Evolutionary conservation across 2,113 vertebrate genomes (phyloP).

Genomic region (Anser brachyrhynchus): DNA sequence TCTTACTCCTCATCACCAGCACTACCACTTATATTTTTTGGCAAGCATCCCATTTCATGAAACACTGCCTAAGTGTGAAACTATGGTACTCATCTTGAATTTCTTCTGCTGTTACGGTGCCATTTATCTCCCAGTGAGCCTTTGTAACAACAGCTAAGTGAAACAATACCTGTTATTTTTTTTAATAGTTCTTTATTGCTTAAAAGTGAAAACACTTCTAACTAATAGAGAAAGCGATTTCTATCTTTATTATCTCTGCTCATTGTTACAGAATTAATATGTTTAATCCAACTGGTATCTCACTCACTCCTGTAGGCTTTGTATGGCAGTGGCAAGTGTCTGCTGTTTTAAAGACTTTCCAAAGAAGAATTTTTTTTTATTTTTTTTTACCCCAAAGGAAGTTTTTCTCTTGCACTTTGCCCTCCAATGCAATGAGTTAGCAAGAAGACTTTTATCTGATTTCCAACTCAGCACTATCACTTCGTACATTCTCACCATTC

Average conservation of each 20-base stretch:
- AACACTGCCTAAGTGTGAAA: neutral
- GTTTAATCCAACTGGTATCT: neutral
- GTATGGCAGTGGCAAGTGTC: neutral
- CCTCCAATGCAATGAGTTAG: neutral
- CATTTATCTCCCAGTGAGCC: neutral
- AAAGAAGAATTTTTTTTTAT: neutral
- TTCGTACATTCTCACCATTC: neutral
- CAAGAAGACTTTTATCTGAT: neutral
- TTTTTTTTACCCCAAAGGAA: neutral
- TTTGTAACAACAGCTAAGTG: neutral
- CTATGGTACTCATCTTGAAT: neutral
- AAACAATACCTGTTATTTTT: neutral
- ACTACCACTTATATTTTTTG: neutral
- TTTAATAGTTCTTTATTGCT: neutral
- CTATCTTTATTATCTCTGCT: neutral
- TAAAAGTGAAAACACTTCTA: neutral
- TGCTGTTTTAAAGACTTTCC: neutral
- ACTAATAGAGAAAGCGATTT: neutral
- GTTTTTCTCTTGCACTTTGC: neutral
- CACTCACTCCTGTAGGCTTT: neutral
- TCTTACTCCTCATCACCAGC: neutral
- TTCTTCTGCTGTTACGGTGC: neutral
- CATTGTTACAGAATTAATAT: neutral
- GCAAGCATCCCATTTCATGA: neutral
- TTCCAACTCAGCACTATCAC: neutral